Evolutionary conservation across 2,888 invertebrate species (phyloP).

Genomic region (Phalera bucephala): DNA sequence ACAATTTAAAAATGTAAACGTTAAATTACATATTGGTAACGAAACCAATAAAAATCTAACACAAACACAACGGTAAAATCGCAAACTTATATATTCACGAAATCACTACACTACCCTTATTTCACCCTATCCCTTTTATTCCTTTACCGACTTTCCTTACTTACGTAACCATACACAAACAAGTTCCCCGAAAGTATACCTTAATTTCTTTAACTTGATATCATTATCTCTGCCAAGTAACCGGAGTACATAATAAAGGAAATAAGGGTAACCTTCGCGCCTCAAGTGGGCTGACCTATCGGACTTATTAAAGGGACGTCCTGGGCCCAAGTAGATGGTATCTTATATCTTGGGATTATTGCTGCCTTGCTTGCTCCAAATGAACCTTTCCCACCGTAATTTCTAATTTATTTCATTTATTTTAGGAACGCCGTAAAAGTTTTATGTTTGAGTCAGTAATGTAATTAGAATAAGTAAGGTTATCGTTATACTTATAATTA

Average conservation of each 20-base stretch:
- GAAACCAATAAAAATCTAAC: no score
- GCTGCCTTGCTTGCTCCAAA: conserved; percentile 35
- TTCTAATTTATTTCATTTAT: conserved; percentile 35
- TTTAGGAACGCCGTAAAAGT: conserved; percentile 28
- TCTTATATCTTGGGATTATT: conserved; percentile 44
- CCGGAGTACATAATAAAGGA: conserved; percentile 31
- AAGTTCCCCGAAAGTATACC: conserved; percentile 6
- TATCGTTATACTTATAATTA: conserved; percentile 11
- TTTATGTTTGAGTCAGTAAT: conserved; percentile 29
- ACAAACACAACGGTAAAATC: no score
- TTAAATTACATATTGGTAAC: no score
- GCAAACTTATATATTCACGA: no score
- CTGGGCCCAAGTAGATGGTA: conserved; percentile 27
- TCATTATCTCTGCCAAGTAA: conserved; percentile 23
- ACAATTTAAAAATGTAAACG: no score
- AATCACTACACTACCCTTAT: no score
- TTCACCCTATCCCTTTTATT: not conserved
- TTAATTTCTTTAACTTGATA: conserved; percentile 21
- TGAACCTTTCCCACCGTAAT: conserved; percentile 35
- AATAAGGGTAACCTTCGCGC: conserved; percentile 35
- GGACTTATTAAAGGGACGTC: conserved; percentile 45
- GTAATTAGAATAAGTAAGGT: conserved; percentile 20
- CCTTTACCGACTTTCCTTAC: not conserved
- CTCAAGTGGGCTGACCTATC: conserved; percentile 38
- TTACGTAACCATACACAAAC: conserved; percentile 1